Conservation (phyloP, 2,113 vertebrate species). For the Heterotis niloticus region DNA sequence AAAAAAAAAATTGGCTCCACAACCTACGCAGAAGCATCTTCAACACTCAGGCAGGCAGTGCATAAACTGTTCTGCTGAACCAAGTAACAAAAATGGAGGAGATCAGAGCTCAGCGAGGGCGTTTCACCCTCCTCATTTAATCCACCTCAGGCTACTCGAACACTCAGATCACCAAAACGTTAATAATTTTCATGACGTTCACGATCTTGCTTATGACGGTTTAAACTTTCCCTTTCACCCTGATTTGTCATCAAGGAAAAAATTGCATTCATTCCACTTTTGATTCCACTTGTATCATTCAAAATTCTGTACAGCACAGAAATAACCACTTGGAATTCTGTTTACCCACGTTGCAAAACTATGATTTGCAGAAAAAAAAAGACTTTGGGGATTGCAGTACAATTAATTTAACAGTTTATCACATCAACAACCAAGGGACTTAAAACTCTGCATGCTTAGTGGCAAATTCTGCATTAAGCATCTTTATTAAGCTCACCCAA, state of each 20-base stretch:
- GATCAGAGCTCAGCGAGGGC: neutral
- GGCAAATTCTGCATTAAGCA: neutral
- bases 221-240: neutral
- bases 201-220: neutral
- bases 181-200: neutral
- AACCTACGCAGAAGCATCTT: neutral
- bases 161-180: neutral
- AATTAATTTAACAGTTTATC: constrained; percentile 18
- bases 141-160: neutral
- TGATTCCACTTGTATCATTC: neutral
- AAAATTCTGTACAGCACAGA: neutral
- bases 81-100: neutral
- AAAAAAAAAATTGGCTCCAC: neutral
- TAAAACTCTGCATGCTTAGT: neutral
- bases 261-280: neutral
- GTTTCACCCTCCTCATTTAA: neutral
- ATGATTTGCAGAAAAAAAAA: no score
- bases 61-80: neutral
- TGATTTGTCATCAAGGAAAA: constrained; percentile 2
- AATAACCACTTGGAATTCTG: neutral
- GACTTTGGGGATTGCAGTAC: neutral
- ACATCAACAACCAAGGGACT: constrained; percentile 1
- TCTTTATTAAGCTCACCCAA: neutral
- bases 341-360: neutral
- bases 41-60: neutral